Base-by-base conservation (phyloP, 2,888 invertebrate genomes). In the Peribatodes rhomboidaria region DNA sequence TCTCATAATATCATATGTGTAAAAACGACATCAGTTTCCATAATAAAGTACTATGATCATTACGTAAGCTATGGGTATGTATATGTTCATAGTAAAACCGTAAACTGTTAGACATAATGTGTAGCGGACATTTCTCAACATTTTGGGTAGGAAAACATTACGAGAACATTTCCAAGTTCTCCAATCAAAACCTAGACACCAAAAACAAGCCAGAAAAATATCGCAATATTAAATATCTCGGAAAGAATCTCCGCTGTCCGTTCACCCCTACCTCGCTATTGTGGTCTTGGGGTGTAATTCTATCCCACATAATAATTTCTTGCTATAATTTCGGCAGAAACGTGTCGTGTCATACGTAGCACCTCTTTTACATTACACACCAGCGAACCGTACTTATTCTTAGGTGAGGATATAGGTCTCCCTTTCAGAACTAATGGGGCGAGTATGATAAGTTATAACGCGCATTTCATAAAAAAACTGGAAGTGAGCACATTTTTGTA, bases 261-360 rank as follows among this genome's bases (percentile, higher is more conserved):
- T 42, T 50, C 58, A 59, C 58, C 47, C 33, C 50, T 50, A 59
- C 49, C 49, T 58, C 49, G 27, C 18, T 41, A 18, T 31, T 33
- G 42, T 46, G n/a, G 54, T 54, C 14, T 9, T 50, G 35, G 47
- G 16, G 41, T 46, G 53, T 53, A 46, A 52, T 61, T 46, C 46
- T 47, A 61, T 54, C 60, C 46, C n/a, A 47, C 37, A 54, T 54
- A 61, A 54, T 60, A 60, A 60, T 53, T 61, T 37, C 53, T 44
- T 46, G 60, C 53, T 27, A 61, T 54, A 60, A 60, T 61, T 61
- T 52, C 53, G 53, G 27, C 37, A 31, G 52, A 33, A 46, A 54
- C 60, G 60, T 61, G 60, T 54, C 37, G 31, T 22, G 31, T 53
- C 60, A 46, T 54, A 54, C 27, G 37, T 53, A 61, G 60, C 53